phyloP scores from a whole-genome alignment of 2,113 vertebrate genomes.

The Onychorhynchus coronatus region DNA sequence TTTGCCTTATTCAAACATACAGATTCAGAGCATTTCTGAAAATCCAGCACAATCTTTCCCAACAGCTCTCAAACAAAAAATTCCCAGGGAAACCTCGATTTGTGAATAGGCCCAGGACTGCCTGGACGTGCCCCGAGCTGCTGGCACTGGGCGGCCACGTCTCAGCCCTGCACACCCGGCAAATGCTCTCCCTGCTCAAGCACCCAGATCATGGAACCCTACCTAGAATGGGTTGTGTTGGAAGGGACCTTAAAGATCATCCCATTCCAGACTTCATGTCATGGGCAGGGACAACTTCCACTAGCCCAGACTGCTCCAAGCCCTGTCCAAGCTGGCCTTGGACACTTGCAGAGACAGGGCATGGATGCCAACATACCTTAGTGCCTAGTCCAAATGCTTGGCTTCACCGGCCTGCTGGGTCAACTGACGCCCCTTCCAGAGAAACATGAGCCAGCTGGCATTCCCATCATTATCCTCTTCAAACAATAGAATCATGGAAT shows the following conservation, averaged over 20 bases:
- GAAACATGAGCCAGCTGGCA: fast-evolving
- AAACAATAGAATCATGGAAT: not conserved
- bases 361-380: fast-evolving
- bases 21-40: not conserved
- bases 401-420: not conserved
- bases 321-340: not conserved
- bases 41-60: not conserved
- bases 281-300: not conserved
- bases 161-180: not conserved
- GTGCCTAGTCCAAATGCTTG: no score
- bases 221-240: not conserved
- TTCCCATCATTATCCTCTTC: not conserved
- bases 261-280: not conserved
- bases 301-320: not conserved
- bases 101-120: not conserved
- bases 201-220: not conserved
- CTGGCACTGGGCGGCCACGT: fast-evolving
- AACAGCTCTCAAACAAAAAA: not conserved
- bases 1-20: not conserved
- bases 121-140: fast-evolving
- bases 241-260: not conserved
- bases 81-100: not conserved
- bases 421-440: fast-evolving
- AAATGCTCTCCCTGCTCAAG: not conserved
- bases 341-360: not conserved